phyloP scores from a whole-genome alignment of 2,113 vertebrate species.

The Archocentrus centrarchus region DNA sequence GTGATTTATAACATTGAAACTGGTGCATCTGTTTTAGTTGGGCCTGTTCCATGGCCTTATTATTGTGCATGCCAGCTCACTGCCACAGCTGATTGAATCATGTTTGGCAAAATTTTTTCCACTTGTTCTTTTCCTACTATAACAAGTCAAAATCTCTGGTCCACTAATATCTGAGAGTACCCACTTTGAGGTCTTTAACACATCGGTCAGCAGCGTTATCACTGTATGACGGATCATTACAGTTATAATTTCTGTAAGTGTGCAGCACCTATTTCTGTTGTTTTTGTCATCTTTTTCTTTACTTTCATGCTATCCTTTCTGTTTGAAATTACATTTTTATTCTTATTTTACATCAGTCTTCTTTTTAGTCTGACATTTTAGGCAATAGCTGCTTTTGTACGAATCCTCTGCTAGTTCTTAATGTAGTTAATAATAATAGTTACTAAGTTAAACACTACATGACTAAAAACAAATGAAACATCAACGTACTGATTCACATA shows the following conservation, averaged over 20 bases:
- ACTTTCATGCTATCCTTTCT: slow-evolving; percentile 27
- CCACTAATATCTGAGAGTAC: neutral
- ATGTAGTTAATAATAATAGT: slow-evolving; percentile 8
- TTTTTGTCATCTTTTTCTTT: slow-evolving; percentile 25
- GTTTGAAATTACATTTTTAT: neutral
- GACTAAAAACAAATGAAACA: neutral
- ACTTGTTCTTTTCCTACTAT: neutral
- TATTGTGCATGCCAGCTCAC: neutral
- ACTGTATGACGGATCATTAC: neutral
- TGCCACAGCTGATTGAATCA: neutral
- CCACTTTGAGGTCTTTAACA: neutral
- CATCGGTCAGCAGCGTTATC: neutral
- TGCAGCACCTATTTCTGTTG: neutral
- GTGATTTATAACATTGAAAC: neutral
- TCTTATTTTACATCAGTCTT: neutral
- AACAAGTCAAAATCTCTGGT: slow-evolving; percentile 3
- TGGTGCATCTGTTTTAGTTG: neutral
- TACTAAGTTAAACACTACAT: neutral
- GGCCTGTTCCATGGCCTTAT: neutral
- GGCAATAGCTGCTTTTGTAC: neutral
- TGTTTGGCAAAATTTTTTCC: neutral
- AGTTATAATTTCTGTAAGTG: neutral
- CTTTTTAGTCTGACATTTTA: neutral
- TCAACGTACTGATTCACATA: slow-evolving; percentile 18
- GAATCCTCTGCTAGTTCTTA: neutral